Conservation (phyloP, 2,888 invertebrate genomes). For the Creontiades dilutus region DNA sequence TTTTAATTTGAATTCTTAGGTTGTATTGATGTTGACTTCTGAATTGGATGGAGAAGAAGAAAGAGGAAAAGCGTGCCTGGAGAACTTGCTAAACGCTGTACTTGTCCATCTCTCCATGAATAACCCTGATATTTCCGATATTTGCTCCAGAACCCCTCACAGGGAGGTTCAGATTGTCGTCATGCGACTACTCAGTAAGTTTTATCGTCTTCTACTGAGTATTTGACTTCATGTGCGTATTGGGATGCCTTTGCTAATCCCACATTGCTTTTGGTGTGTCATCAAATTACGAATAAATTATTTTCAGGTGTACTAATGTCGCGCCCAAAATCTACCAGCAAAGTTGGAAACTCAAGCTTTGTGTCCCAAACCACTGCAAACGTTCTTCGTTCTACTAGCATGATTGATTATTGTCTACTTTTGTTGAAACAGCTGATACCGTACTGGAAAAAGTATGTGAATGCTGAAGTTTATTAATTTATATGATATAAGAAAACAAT, state of each 20-base stretch:
- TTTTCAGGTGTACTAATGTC: constrained; percentile 86
- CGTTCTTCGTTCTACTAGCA: constrained; percentile 84
- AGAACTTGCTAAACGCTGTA: constrained; percentile 86
- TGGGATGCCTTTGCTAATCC: no score
- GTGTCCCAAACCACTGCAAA: constrained; percentile 87
- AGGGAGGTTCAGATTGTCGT: constrained; percentile 93
- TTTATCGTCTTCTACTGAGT: neutral
- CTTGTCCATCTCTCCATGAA: constrained; percentile 86
- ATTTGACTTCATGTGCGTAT: neutral
- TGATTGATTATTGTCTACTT: constrained; percentile 86
- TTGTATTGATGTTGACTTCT: constrained; percentile 91
- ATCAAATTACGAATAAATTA: neutral
- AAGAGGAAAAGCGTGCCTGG: constrained; percentile 87
- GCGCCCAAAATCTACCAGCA: constrained; percentile 83
- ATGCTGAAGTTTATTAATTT: neutral
- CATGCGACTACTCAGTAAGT: constrained; percentile 91
- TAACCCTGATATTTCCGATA: constrained; percentile 80
- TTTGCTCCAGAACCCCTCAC: constrained; percentile 84
- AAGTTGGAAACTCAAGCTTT: constrained; percentile 80
- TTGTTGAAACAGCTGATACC: constrained; percentile 86
- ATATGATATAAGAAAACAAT: no score
- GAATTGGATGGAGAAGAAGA: constrained; percentile 93
- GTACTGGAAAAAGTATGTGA: constrained; percentile 85
- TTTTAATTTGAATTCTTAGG: constrained; percentile 79
- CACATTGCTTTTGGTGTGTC: neutral